These are phyloP conservation scores for Phrixothrix hirtus DNA, from an alignment of 2,888 invertebrate species.

Conservation along the genomic window DNA sequence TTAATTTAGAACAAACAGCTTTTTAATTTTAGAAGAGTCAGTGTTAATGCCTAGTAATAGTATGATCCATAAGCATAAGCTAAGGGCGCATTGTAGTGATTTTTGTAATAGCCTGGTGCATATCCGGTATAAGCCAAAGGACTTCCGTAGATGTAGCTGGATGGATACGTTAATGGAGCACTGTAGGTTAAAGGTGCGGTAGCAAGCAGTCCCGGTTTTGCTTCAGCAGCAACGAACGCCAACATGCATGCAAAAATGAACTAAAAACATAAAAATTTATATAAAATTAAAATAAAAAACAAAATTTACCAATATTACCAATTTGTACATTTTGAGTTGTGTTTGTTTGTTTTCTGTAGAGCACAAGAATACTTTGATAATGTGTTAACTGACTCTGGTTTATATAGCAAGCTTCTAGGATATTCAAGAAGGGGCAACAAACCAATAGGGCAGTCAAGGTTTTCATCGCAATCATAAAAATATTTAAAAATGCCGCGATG, in stretches of 20 bases:
- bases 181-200: slow-evolving; percentile 41
- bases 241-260: slow-evolving; percentile 56
- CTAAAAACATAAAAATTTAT: slow-evolving; percentile 46
- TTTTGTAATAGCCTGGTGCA: slow-evolving; percentile 29
- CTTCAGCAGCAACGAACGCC: slow-evolving; percentile 57
- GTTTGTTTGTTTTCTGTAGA: slow-evolving; percentile 28
- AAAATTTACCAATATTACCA: neutral
- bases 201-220: slow-evolving; percentile 50
- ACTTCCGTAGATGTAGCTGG: slow-evolving; percentile 37
- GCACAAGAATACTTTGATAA: neutral
- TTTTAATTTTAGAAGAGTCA: too few relatives aligned
- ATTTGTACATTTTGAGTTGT: slow-evolving; percentile 11
- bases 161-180: slow-evolving; percentile 21
- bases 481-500: slow-evolving; percentile 5
- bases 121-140: slow-evolving; percentile 37
- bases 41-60: too few relatives aligned
- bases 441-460: slow-evolving; percentile 19
- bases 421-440: slow-evolving; percentile 17
- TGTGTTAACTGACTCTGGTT: neutral
- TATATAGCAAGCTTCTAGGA: slow-evolving; percentile 7
- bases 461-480: slow-evolving; percentile 7
- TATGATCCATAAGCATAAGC: slow-evolving; percentile 30
- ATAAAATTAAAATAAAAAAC: slow-evolving; percentile 5
- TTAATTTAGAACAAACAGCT: too few relatives aligned
- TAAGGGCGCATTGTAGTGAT: slow-evolving; percentile 36